Conservation (phyloP, 2,113 vertebrate genomes). For the Ptychochromis oligacanthus region DNA sequence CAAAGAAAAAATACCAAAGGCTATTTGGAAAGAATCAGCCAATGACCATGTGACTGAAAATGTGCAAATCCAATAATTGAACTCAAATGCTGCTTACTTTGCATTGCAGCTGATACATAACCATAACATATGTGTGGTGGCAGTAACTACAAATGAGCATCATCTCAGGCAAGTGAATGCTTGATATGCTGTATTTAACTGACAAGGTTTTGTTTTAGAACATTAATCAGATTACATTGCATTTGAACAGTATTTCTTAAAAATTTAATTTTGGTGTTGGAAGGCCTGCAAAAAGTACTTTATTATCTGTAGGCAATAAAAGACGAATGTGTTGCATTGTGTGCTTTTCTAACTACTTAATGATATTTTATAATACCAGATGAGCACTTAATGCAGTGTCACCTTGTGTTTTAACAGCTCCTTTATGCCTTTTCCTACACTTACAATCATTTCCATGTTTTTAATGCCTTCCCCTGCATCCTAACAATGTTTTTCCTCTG, state of each 20-base stretch:
- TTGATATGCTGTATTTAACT: not conserved
- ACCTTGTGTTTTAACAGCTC: not conserved
- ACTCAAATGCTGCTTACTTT: not conserved
- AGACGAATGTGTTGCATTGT: not conserved
- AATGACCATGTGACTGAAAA: not conserved
- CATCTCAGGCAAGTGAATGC: too few relatives aligned
- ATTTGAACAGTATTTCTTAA: not conserved
- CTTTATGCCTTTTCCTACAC: not conserved
- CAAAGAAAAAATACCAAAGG: not conserved
- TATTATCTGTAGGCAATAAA: not conserved
- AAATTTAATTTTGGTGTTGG: not conserved
- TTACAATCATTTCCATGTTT: not conserved
- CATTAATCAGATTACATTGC: not conserved
- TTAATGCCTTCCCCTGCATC: not conserved
- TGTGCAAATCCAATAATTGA: not conserved
- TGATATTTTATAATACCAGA: not conserved
- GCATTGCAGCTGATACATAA: not conserved
- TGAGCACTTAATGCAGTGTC: not conserved
- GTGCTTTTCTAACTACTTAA: not conserved
- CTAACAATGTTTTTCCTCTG: conserved; percentile 36
- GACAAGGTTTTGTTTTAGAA: not conserved
- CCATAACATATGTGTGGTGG: accelerated
- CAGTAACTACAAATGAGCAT: not conserved
- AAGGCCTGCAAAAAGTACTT: not conserved
- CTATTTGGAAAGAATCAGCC: not conserved